Conservation (phyloP, 2,113 vertebrate species). For the Thunnus thynnus region DNA sequence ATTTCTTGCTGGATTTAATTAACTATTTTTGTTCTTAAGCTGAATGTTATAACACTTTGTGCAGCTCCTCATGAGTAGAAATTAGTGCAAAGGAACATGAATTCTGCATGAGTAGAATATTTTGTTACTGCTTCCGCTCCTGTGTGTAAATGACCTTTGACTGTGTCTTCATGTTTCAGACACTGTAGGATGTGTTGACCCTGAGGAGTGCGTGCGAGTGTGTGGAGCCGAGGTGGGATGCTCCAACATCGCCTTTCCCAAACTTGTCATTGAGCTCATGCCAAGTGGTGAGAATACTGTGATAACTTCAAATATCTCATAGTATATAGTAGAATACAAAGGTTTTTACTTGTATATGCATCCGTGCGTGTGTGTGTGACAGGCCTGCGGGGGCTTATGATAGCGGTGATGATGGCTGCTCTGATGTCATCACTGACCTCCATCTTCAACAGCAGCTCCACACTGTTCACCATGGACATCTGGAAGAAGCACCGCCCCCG, state of each 20-base stretch:
- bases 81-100: not conserved
- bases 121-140: not conserved
- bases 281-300: constrained; percentile 85
- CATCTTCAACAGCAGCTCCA: constrained; percentile 94
- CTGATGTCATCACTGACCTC: constrained; percentile 94
- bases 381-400: constrained; percentile 93
- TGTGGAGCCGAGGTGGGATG: constrained; percentile 91
- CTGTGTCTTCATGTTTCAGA: constrained; percentile 79
- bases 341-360: not conserved
- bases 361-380: constrained; percentile 4
- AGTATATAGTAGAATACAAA: too few species aligned
- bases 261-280: constrained; percentile 94
- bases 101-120: constrained; percentile 39
- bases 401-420: constrained; percentile 93
- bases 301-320: not conserved
- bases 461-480: constrained; percentile 94
- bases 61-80: not conserved
- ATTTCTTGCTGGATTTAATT: not conserved
- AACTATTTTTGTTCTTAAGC: not conserved
- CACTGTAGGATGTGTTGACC: constrained; percentile 90
- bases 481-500: constrained; percentile 88
- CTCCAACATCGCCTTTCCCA: constrained; percentile 93
- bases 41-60: too few species aligned
- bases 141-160: constrained; percentile 17
- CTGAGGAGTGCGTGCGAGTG: constrained; percentile 88